A percentile compares a stretch with the other conserved stretches of the same genome.
These are phyloP conservation scores for Terrapene triunguis DNA, from an alignment of 2,113 vertebrate genomes.

Conservation along the genomic window DNA sequence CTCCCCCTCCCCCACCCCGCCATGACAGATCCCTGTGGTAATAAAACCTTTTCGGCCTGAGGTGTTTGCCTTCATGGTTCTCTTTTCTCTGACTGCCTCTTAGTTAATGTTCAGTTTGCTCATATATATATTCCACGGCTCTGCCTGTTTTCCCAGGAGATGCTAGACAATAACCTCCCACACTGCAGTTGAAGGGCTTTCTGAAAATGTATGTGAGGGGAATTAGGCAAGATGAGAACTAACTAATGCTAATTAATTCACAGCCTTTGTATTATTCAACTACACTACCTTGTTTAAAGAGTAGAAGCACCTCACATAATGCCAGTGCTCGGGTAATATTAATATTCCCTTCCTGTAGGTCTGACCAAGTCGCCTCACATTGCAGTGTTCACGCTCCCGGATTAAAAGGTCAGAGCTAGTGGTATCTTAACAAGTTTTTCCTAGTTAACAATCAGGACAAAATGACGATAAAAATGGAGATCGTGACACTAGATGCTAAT, in stretches of 20 bases:
- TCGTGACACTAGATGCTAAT: not conserved
- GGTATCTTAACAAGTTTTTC: not conserved
- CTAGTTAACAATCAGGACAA: not conserved
- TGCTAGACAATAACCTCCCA: not conserved
- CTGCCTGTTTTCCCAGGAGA: not conserved
- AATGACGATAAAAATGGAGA: not conserved
- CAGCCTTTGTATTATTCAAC: not conserved
- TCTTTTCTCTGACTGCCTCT: constrained; percentile 43
- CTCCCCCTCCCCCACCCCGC: not conserved
- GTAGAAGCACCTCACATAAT: not conserved
- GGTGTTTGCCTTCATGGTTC: not conserved
- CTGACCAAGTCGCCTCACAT: not conserved
- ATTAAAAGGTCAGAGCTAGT: not conserved
- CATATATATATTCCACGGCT: not conserved
- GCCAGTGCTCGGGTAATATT: not conserved
- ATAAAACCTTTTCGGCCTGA: constrained; percentile 35
- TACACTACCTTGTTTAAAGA: not conserved
- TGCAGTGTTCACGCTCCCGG: not conserved
- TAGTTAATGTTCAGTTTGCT: constrained; percentile 51
- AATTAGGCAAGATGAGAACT: constrained; percentile 52
- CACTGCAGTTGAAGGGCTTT: constrained; percentile 11
- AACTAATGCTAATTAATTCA: constrained; percentile 61
- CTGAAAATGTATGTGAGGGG: constrained; percentile 30
- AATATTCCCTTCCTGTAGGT: not conserved
- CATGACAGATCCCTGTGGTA: not conserved